A percentile compares a stretch with the other conserved stretches of the same genome.
These are phyloP conservation scores for Talpa occidentalis DNA, from an alignment of 2,113 vertebrate species.

Conservation along the genomic window DNA sequence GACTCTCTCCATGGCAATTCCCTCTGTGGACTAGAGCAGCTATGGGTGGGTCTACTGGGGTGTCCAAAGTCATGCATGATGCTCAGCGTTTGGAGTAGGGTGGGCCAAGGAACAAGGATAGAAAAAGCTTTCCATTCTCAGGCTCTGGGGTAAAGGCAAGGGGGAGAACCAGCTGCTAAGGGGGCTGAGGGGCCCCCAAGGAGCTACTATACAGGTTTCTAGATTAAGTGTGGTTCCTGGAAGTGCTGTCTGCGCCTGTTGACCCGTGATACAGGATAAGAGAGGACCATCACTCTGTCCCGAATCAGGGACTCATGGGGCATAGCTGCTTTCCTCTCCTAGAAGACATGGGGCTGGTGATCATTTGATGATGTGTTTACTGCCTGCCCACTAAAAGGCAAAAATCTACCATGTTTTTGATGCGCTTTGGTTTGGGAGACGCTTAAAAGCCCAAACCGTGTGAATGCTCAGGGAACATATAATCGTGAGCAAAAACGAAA, in stretches of 20 bases:
- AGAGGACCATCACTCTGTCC: neutral
- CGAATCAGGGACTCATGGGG: neutral
- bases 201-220: neutral
- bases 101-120: neutral
- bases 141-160: neutral
- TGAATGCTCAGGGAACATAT: neutral
- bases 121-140: neutral
- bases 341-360: neutral
- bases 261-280: neutral
- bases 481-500: slow-evolving; percentile 36
- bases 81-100: neutral
- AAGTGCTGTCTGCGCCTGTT: neutral
- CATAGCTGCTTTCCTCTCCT: neutral
- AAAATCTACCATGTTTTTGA: neutral
- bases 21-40: neutral
- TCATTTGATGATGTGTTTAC: neutral
- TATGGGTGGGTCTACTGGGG: neutral
- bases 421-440: neutral
- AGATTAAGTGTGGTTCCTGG: neutral
- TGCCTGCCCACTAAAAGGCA: neutral
- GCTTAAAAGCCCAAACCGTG: neutral
- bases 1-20: neutral
- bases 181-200: neutral
- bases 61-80: neutral
- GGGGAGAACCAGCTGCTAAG: neutral